Conservation (phyloP, 2,888 invertebrate genomes). For the Diaphora mendica region DNA sequence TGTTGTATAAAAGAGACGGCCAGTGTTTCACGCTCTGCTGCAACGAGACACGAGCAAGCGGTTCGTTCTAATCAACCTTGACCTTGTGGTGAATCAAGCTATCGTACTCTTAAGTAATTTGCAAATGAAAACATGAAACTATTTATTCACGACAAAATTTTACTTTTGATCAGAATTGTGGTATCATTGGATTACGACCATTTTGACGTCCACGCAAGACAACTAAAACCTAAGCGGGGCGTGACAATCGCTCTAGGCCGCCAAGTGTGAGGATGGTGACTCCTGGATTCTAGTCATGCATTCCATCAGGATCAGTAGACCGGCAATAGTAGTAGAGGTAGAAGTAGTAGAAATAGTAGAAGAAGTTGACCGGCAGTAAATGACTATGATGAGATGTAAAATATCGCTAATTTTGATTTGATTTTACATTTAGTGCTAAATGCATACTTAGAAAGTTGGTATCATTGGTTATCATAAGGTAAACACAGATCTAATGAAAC, state of each 20-base stretch:
- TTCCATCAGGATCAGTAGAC: no score
- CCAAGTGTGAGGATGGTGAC: no score
- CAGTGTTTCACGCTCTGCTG: constrained; percentile 47
- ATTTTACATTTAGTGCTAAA: not conserved
- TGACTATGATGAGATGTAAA: no score
- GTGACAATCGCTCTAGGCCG: no score
- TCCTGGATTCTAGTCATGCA: no score
- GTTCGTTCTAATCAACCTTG: constrained; percentile 74
- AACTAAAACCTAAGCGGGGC: no score
- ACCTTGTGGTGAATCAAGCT: constrained; percentile 76
- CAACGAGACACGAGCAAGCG: constrained; percentile 57
- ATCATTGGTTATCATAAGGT: not conserved
- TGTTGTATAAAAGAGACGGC: constrained; percentile 61
- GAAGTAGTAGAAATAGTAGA: no score
- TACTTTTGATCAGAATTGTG: constrained; percentile 2
- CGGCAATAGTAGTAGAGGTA: no score
- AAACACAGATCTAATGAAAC: not conserved
- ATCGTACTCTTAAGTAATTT: constrained; percentile 64
- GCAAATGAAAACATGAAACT: constrained; percentile 46
- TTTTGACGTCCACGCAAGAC: not conserved
- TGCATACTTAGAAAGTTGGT: no score
- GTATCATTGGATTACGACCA: not conserved
- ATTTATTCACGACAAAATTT: not conserved
- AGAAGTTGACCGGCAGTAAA: not conserved
- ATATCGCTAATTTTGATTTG: not conserved